These are phyloP conservation scores for Polydrusus cervinus DNA, from an alignment of 2,888 invertebrate species.

Conservation along the genomic window DNA sequence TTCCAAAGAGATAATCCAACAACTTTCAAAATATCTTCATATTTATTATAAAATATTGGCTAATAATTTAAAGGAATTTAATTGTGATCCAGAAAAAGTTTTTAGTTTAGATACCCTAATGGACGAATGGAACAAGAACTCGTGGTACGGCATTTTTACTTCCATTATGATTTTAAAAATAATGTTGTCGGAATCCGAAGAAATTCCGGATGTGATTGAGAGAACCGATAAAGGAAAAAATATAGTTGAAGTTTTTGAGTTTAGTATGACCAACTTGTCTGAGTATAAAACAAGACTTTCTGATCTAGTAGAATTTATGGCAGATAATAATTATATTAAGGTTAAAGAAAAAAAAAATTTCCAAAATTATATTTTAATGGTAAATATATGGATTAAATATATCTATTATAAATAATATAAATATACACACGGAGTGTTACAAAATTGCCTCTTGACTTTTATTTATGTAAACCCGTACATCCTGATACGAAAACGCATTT, in stretches of 20 bases:
- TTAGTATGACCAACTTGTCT: not conserved
- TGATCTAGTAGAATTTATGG: conserved; percentile 43
- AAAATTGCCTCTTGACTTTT: too few species aligned
- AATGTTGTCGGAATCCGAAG: conserved; percentile 46
- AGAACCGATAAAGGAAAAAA: not conserved
- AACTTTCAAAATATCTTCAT: conserved; percentile 56
- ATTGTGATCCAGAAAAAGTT: conserved; percentile 57
- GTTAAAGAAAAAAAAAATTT: too few species aligned
- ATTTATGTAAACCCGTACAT: too few species aligned
- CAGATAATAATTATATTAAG: conserved; percentile 51
- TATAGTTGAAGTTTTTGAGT: conserved; percentile 9
- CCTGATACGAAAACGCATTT: too few species aligned
- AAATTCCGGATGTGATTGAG: conserved; percentile 25
- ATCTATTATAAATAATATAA: too few species aligned
- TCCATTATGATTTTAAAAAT: conserved; percentile 35
- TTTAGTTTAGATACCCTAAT: conserved; percentile 43
- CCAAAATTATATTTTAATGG: too few species aligned
- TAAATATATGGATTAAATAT: too few species aligned
- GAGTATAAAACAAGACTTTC: conserved; percentile 30
- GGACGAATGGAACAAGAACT: conserved; percentile 32
- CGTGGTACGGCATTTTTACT: conserved; percentile 36
- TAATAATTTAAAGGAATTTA: conserved; percentile 56
- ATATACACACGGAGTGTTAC: too few species aligned
- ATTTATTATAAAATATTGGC: conserved; percentile 59
- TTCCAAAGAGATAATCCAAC: conserved; percentile 54